Evolutionary conservation across 2,888 invertebrate species (phyloP).

Genomic region (Myopa tessellatipennis): DNA sequence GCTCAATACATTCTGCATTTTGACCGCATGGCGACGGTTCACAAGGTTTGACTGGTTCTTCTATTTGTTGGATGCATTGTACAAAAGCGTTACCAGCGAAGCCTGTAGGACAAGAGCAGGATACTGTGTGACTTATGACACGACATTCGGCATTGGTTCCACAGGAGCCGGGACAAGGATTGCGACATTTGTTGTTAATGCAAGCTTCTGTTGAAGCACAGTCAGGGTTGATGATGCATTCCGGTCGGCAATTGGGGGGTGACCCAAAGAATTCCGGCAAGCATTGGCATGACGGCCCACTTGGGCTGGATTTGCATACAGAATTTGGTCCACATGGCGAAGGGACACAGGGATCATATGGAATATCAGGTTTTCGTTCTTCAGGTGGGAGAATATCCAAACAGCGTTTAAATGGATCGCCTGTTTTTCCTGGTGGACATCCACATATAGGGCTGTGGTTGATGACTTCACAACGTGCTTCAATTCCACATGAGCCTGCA

Average conservation of each 20-base stretch:
- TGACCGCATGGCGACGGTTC: conserved; percentile 89
- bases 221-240: conserved; percentile 85
- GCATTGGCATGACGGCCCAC: conserved; percentile 80
- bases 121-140: conserved; percentile 83
- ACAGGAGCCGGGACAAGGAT: conserved; percentile 86
- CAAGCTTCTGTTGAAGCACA: conserved; percentile 83
- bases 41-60: conserved; percentile 76
- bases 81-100: conserved; percentile 86
- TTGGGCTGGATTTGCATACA: conserved; percentile 76
- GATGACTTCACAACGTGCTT: conserved; percentile 77
- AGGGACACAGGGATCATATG: conserved; percentile 76
- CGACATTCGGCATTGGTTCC: conserved; percentile 83
- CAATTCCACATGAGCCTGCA: conserved; percentile 77
- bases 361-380: conserved; percentile 59
- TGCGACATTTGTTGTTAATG: conserved; percentile 81
- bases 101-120: conserved; percentile 81
- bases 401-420: conserved; percentile 84
- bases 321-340: conserved; percentile 88
- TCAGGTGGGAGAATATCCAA: conserved; percentile 70
- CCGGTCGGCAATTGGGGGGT: conserved; percentile 85
- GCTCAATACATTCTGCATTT: conserved; percentile 82
- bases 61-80: conserved; percentile 75
- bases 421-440: conserved; percentile 74
- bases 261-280: conserved; percentile 80
- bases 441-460: conserved; percentile 80